These are phyloP conservation scores for Lemur catta DNA, from an alignment of 2,797 vertebrate genomes.

Conservation along the genomic window DNA sequence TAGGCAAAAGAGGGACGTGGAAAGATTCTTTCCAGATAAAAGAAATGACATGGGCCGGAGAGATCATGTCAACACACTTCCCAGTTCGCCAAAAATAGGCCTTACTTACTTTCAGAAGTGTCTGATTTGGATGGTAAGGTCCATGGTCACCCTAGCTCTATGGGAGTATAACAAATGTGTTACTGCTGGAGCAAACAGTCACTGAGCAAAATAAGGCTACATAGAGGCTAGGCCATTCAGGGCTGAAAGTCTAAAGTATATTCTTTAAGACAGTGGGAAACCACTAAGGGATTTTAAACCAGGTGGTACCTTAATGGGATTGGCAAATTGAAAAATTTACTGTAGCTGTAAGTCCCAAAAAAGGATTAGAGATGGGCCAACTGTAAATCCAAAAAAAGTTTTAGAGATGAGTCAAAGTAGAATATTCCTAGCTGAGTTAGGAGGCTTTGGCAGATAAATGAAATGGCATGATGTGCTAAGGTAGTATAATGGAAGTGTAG, in stretches of 20 bases:
- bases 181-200: background rate
- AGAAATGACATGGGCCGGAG: background rate
- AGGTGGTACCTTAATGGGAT: background rate
- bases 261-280: background rate
- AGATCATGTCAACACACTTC: background rate
- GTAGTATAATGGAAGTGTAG: background rate
- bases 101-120: background rate
- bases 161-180: background rate
- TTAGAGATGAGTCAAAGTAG: background rate
- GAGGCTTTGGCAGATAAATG: background rate
- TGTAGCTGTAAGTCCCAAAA: background rate
- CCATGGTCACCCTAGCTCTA: background rate
- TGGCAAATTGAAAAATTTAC: background rate
- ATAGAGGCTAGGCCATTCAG: background rate
- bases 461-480: background rate
- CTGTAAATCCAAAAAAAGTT: background rate
- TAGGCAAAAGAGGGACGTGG: background rate
- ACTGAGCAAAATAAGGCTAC: background rate
- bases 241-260: background rate
- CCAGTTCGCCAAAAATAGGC: background rate
- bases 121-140: background rate
- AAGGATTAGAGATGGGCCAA: background rate
- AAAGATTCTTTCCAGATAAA: background rate
- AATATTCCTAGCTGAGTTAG: background rate
- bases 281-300: background rate